phyloP scores from a whole-genome alignment of 2,888 invertebrate species.

The Furcula furcula region DNA sequence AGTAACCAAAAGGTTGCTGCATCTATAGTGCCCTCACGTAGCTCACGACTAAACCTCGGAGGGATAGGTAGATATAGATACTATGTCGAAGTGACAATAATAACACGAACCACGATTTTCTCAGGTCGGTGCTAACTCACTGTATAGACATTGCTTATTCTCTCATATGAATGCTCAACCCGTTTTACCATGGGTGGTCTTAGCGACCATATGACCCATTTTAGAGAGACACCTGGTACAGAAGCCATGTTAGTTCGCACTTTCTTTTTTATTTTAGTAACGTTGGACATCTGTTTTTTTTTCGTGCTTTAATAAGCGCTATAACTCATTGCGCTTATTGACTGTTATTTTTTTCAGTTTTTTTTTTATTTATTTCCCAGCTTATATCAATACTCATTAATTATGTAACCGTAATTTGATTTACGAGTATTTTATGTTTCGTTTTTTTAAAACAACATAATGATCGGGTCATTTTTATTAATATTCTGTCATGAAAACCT shows the following conservation, averaged over 20 bases:
- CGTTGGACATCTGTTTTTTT: neutral
- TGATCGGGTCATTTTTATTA: too few species aligned
- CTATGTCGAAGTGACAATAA: too few species aligned
- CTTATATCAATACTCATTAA: too few species aligned
- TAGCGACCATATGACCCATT: constrained; percentile 48
- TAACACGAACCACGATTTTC: neutral
- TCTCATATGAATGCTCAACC: constrained; percentile 50
- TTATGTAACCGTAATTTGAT: too few species aligned
- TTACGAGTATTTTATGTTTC: too few species aligned
- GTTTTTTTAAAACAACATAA: too few species aligned
- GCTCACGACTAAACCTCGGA: too few species aligned
- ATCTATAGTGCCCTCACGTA: too few species aligned
- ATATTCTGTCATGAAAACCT: too few species aligned
- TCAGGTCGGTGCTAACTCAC: constrained; percentile 5
- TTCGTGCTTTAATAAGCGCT: neutral
- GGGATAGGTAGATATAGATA: too few species aligned
- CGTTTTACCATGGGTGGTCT: constrained; percentile 41
- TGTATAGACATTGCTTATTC: constrained; percentile 30
- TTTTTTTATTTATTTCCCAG: neutral
- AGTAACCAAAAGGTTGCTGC: too few species aligned
- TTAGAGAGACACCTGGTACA: constrained; percentile 26
- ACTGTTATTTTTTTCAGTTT: neutral
- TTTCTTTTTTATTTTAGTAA: neutral
- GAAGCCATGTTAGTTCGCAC: constrained; percentile 36
- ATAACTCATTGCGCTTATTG: neutral